Percentiles rank a stretch among this genome's conserved stretches.
Conservation (phyloP, 2,113 vertebrate genomes). For the Percopsis transmontana region DNA sequence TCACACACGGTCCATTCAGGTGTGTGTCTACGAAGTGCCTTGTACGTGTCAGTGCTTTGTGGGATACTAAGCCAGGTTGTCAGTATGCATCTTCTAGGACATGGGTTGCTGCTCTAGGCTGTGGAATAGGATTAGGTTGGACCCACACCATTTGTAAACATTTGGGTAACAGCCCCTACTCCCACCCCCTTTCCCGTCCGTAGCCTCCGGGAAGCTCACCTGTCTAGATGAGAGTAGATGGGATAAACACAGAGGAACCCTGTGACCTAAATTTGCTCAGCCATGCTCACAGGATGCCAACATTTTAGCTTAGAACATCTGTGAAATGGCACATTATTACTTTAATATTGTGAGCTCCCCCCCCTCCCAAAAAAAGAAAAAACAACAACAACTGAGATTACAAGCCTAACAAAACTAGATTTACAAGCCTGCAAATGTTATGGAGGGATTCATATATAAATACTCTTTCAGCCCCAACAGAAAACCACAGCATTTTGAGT, state of each 20-base stretch:
- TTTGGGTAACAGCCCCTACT: constrained; percentile 26
- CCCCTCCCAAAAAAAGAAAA: too few species aligned
- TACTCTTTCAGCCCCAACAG: too few species aligned
- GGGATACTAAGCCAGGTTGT: constrained; percentile 49
- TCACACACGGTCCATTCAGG: constrained; percentile 30
- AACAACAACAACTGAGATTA: too few species aligned
- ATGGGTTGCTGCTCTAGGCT: constrained; percentile 52
- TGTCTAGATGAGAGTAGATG: constrained; percentile 44
- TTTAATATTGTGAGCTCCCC: too few species aligned
- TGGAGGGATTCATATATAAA: too few species aligned
- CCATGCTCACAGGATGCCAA: constrained; percentile 20
- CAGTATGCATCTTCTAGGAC: constrained; percentile 55
- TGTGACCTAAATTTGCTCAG: constrained; percentile 44
- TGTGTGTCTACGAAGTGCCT: constrained; percentile 16
- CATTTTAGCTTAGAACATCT: constrained; percentile 11
- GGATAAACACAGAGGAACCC: constrained; percentile 39
- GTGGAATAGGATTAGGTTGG: constrained; percentile 60
- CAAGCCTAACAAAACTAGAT: too few species aligned
- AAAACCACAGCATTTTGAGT: too few species aligned
- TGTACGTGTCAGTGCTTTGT: constrained; percentile 36
- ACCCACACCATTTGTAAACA: constrained; percentile 69
- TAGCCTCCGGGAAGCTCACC: constrained; percentile 64
- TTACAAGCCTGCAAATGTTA: too few species aligned
- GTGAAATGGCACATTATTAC: too few species aligned
- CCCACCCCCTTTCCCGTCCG: constrained; percentile 17